Conservation (phyloP, 2,113 vertebrate genomes). For the Tyto alba region DNA sequence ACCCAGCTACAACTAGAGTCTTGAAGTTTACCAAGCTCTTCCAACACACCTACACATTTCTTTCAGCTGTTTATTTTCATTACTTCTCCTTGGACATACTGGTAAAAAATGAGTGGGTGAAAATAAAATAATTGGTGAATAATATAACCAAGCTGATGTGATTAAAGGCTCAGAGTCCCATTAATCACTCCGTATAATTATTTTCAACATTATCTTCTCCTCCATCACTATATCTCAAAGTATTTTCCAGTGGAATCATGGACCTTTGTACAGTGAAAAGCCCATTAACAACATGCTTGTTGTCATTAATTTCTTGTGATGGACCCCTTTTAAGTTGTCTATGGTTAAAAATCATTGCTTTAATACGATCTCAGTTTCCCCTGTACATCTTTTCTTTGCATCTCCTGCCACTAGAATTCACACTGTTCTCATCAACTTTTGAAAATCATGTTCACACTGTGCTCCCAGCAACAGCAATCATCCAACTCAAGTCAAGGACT, state of each 20-base stretch:
- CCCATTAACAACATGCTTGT: background rate
- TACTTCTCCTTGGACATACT: background rate
- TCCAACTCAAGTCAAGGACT: background rate
- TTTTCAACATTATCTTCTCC: background rate
- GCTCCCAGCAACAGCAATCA: background rate
- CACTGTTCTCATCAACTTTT: background rate
- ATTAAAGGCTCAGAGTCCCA: background rate
- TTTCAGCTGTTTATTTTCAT: background rate
- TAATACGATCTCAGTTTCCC: background rate
- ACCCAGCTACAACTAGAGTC: background rate
- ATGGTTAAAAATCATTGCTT: background rate
- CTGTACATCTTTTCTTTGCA: background rate
- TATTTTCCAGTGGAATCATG: background rate
- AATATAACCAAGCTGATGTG: background rate
- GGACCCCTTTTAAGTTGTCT: background rate
- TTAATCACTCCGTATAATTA: background rate
- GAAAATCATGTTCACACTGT: background rate
- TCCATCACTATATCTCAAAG: background rate
- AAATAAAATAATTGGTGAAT: background rate
- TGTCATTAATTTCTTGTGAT: background rate
- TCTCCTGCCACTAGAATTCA: background rate
- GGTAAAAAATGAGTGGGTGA: background rate
- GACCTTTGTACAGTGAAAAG: background rate
- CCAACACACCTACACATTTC: background rate
- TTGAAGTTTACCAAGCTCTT: background rate